Base-by-base conservation (phyloP, 2,113 vertebrate species). In the Leucosticte australis region DNA sequence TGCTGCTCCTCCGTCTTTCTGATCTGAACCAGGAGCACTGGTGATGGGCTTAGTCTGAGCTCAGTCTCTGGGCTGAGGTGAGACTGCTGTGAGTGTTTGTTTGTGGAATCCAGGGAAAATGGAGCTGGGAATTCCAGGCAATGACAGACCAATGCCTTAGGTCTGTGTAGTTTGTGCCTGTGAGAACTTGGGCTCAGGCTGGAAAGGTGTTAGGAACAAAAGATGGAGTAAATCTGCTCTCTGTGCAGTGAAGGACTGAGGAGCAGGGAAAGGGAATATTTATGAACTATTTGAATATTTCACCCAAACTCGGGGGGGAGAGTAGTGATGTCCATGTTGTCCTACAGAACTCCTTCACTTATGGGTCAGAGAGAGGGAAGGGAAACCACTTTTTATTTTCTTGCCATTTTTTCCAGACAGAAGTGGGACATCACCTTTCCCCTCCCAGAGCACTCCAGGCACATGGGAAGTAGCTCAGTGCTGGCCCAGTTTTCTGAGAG, bases 131-230 rank as follows among this genome's bases (percentile, higher is more conserved):
- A 59, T 52, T 46, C 15, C 52, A 81, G 68, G 33, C 30, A 31
- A 23, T 44, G 4, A 33, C n/a, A 0, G 0, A 52, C 15, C 33
- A 24, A 3, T 52, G 33, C 13, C 68, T 65, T 59, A 28, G 13
- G 13, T 67, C 23, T 52, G 10, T 60, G 74, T n/a, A 30, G 37
- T 50, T 59, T 59, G 18, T 59, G 44, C 47, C 15, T 28, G 15
- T 37, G 52, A 59, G 19, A 52, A 14, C 6, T 26, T 37, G 44
- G 23, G 46, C 24, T 52, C 33, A 15, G 13, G 33, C 33, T 81
- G 52, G 50, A 31, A 47, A 42, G 50, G 2, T 42, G 3, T 19
- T 80, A 35, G 52, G 19, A 23, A 6, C 47, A 62, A 28, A n/a
- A 15, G 22, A 15, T 46, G 39, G 23, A 55, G 9, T n/a, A 46